Evolutionary conservation across 2,113 vertebrate genomes (phyloP).

Genomic region (Hylia prasina): DNA sequence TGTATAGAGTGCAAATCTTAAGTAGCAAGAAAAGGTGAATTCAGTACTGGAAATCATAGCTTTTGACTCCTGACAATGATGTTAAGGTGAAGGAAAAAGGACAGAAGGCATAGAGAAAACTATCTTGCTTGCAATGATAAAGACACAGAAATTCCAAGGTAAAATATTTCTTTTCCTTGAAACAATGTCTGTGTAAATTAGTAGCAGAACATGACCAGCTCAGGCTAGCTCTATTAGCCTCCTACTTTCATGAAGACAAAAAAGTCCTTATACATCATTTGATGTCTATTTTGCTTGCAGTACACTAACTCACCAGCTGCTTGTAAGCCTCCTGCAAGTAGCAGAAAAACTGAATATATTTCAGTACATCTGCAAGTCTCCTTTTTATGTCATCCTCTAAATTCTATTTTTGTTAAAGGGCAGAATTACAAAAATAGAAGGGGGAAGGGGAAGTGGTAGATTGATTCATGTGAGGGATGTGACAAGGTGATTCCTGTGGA

Average conservation of each 20-base stretch:
- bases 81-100: background rate
- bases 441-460: background rate
- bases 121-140: background rate
- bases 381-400: constrained; percentile 17
- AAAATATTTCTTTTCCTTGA: background rate
- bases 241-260: background rate
- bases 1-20: background rate
- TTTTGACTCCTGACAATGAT: background rate
- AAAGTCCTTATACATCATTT: background rate
- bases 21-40: background rate
- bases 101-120: background rate
- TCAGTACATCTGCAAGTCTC: constrained; percentile 9
- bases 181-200: background rate
- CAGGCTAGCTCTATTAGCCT: background rate
- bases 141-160: background rate
- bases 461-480: constrained; percentile 34
- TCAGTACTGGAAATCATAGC: background rate
- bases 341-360: background rate
- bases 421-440: constrained; percentile 38
- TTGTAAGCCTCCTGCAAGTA: background rate
- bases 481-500: constrained; percentile 51
- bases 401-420: constrained; percentile 47
- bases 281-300: background rate
- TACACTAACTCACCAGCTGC: constrained; percentile 6
- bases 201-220: background rate